Conservation (phyloP, 2,797 vertebrate species). For the Malurus leucopterus region DNA sequence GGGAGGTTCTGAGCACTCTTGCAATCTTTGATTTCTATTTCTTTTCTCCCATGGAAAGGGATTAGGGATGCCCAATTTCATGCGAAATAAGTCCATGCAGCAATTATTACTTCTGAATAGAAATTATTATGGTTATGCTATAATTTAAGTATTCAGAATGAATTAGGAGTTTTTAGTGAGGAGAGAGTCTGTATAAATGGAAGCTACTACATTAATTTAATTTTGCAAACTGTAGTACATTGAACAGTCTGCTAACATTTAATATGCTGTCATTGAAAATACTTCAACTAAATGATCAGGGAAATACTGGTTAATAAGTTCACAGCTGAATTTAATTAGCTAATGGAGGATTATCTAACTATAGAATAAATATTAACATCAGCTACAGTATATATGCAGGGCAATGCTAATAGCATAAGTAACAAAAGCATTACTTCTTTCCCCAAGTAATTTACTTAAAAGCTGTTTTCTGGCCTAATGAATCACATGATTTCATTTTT, state of each 20-base stretch:
- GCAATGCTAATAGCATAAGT: not conserved
- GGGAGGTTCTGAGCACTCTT: not conserved
- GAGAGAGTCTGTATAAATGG: not conserved
- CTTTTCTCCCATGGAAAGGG: not conserved
- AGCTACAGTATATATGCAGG: not conserved
- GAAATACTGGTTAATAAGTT: slow-evolving; percentile 17
- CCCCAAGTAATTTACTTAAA: not conserved
- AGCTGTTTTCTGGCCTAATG: not conserved
- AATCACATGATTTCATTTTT: not conserved
- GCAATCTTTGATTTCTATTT: not conserved
- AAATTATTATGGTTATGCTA: not conserved
- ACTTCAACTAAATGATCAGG: not conserved
- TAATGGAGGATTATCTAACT: slow-evolving; percentile 9
- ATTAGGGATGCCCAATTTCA: not conserved
- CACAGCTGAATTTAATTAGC: slow-evolving; percentile 13
- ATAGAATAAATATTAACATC: not conserved
- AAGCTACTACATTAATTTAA: slow-evolving; percentile 8
- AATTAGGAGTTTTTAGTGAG: not conserved
- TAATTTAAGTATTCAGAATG: slow-evolving; percentile 29
- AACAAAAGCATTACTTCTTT: not conserved
- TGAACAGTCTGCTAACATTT: not conserved
- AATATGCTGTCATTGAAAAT: slow-evolving; percentile 13
- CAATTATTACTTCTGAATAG: slow-evolving; percentile 3
- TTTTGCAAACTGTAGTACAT: not conserved
- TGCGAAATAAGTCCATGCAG: not conserved